phyloP scores from a whole-genome alignment of 1,140 invertebrate species.

The Arctopsyche grandis region DNA sequence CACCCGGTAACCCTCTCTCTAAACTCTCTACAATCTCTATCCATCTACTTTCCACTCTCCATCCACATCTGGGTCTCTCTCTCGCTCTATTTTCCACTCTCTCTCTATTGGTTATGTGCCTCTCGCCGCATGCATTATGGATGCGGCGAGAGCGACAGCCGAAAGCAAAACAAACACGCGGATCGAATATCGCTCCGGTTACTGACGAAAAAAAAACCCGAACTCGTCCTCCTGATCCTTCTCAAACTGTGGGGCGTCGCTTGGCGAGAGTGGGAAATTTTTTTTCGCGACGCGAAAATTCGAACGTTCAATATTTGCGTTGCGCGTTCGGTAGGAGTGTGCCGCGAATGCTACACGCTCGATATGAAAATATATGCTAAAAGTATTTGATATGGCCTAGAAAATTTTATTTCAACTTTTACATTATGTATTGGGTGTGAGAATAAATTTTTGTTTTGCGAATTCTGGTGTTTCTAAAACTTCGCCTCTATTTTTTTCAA shows the following conservation, averaged over 20 bases:
- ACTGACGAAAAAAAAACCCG: not conserved
- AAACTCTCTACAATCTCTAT: not conserved
- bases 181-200: slow-evolving; percentile 6
- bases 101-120: not conserved
- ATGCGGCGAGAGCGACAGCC: slow-evolving; percentile 22
- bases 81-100: too few relatives aligned
- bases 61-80: not conserved
- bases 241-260: not conserved
- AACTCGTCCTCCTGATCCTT: not conserved
- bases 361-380: slow-evolving; percentile 14
- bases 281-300: slow-evolving; percentile 21
- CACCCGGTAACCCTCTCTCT: not conserved
- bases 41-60: not conserved
- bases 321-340: not conserved
- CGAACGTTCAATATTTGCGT: slow-evolving; percentile 28
- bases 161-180: slow-evolving; percentile 30
- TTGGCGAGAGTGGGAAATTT: not conserved
- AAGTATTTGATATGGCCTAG: slow-evolving; percentile 20
- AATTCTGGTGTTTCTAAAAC: not conserved
- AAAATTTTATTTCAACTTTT: slow-evolving; percentile 20
- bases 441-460: not conserved
- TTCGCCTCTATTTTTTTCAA: not conserved
- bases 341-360: slow-evolving; percentile 4
- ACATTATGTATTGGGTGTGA: not conserved
- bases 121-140: slow-evolving; percentile 15